phyloP scores from a whole-genome alignment of 2,797 vertebrate species.

The Varecia variegata region DNA sequence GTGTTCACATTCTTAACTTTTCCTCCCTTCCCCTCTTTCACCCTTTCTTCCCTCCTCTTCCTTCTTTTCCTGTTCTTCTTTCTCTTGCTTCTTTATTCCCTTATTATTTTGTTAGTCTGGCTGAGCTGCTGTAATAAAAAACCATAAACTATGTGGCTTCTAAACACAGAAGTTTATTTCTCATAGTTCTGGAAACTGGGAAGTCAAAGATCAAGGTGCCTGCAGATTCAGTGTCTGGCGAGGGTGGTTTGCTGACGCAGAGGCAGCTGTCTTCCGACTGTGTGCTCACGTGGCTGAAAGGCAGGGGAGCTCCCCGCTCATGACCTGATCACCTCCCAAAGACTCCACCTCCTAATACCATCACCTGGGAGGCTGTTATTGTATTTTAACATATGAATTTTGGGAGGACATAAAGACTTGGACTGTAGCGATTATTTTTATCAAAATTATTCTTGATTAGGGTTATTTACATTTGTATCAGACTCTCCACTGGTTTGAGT shows the following conservation, averaged over 20 bases:
- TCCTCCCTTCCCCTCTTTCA: background rate
- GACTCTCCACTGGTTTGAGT: background rate
- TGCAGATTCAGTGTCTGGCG: background rate
- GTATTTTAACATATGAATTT: background rate
- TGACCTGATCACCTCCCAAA: background rate
- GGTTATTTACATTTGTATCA: background rate
- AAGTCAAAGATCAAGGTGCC: background rate
- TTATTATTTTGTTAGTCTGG: background rate
- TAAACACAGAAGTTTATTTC: background rate
- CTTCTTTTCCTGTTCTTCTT: background rate
- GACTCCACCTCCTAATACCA: background rate
- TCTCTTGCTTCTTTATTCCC: background rate
- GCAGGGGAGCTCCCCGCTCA: background rate
- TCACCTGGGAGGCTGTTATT: background rate
- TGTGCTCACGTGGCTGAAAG: background rate
- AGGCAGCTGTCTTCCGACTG: too few species aligned
- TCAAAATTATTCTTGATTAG: background rate
- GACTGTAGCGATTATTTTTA: background rate
- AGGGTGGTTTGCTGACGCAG: background rate
- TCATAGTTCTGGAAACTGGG: background rate
- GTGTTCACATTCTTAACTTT: background rate
- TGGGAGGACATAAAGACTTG: background rate
- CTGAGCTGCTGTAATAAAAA: background rate
- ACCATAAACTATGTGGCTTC: background rate
- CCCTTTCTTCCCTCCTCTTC: rapidly evolving